Evolutionary conservation across 2,113 vertebrate species (phyloP), one percentile per base, ranked within the genome.

Genomic region (Cottus gobio): DNA sequence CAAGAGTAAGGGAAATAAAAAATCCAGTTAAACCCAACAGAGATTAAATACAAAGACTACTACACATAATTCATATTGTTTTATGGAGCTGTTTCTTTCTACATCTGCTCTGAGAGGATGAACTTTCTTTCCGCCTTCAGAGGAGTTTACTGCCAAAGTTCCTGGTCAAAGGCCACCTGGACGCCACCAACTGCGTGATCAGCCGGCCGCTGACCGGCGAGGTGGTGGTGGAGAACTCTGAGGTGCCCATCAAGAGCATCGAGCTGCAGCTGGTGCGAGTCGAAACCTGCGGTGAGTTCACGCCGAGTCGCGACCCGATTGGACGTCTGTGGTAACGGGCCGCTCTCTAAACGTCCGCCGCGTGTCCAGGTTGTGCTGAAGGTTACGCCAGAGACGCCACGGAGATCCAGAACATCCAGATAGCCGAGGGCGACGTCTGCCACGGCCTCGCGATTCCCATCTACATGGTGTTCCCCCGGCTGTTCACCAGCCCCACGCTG

Each of bases 371-470:
- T 0, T 99, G 98, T 2, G 97, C 97, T 0, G 98, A 99, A 83
- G 98, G 98, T 12, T 99, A 99, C 0, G 98, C 98, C 70, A 93
- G 97, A 65, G 98, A 99, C 0, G 97, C 98, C 85, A 99, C 98
- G 0, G 98, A 99, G 94, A 98, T 99, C 73, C 98, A 99, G 94
- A 99, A 99, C 58, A 98, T 99, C 63, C 98, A 99, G 93, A 98
- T 99, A 1, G 98, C 97, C 0, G 98, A 99, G 0, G 98, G 98
- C 0, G 98, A 99, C 0, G 94, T 99, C 0, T 98, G 97, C 68
- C 94, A 96, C 48, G 84, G 96, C 42, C 95, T 99, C 3, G 42
- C 80, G 0, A 94, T 99, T 3, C 98, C 97, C 76, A 95, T 99
- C 60, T 94, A 99, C 94, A 99, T 99, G 98, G 96, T 99, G 24